Base-by-base conservation (phyloP, 2,888 invertebrate species). In the Shargacucullia verbasci region DNA sequence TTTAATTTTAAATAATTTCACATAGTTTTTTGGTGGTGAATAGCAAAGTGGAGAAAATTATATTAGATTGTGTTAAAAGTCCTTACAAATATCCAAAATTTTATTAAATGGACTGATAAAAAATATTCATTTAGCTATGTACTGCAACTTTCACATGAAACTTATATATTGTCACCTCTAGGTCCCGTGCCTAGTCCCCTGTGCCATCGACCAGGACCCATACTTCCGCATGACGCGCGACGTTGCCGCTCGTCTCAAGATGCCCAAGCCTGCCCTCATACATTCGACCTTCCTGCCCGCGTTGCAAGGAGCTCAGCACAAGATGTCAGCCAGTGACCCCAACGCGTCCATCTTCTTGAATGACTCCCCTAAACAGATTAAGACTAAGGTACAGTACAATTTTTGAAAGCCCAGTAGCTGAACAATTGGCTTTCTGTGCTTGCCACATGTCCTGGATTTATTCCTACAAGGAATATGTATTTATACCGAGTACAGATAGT, bases 141-240 rank as follows among this genome's bases (percentile, higher is more conserved):
- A 3, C 1, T 29, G 29, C 7, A 6, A 29, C 7, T 6, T 6
- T 1, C 29, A 6, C 29, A 27, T 27, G 7, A 12, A 12, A 34
- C 12, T 12, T 15, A 37, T 11, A 15, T 25, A 15, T 11, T n/a
- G 35, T 25, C 4, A 9, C 39, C 37, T 41, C 0, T 64, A 94
- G 94, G 52, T 94, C 0, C 92, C 94, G 0, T 92, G 92, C 60
- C 94, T 98, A 10, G 99, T 99, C 67, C 99, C 99, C 0, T 99
- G 99, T 91, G 99, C 99, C 8, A 99, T 99, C 72, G 99, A 99
- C 94, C 99, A 99, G 95, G 99, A 99, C 94, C 99, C 99, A 0
- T 99, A 99, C 91, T 99, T 99, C 92, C 96, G 99, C 31, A 99
- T 99, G 99, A 97, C 99, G 0, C 95, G 99, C 50, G 99, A 99